phyloP scores from a whole-genome alignment of 1,140 invertebrate species.

The Lerema accius region DNA sequence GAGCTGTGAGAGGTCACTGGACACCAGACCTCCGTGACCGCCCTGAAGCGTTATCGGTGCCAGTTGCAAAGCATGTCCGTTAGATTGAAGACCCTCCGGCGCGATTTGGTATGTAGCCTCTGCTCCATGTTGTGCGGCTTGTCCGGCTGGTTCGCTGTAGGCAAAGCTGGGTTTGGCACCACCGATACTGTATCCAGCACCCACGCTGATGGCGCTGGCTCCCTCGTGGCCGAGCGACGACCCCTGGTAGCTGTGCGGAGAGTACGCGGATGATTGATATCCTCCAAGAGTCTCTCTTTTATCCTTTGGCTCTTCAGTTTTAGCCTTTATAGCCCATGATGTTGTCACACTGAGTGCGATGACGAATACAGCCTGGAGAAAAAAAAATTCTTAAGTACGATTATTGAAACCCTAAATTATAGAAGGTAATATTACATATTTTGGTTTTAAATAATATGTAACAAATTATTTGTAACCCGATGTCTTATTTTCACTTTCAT shows the following conservation, averaged over 20 bases:
- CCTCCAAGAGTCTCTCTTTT: slow-evolving; percentile 66
- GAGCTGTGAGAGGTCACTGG: slow-evolving; percentile 64
- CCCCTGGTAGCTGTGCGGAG: slow-evolving; percentile 58
- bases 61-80: slow-evolving; percentile 63
- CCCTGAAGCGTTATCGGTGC: slow-evolving; percentile 67
- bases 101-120: slow-evolving; percentile 54
- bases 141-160: slow-evolving; percentile 47
- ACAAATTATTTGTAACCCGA: slow-evolving; percentile 20
- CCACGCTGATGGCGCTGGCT: slow-evolving; percentile 68
- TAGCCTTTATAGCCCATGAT: slow-evolving; percentile 62
- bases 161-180: slow-evolving; percentile 66
- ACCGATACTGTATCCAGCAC: slow-evolving; percentile 74
- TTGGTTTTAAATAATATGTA: not conserved
- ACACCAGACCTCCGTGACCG: slow-evolving; percentile 51
- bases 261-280: slow-evolving; percentile 48
- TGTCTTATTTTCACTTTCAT: slow-evolving; percentile 50
- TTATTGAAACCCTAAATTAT: too few relatives aligned
- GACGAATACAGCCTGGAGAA: slow-evolving; percentile 66
- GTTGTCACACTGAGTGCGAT: slow-evolving; percentile 59
- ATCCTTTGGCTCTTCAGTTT: slow-evolving; percentile 66
- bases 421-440: not conserved
- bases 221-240: slow-evolving; percentile 60
- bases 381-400: slow-evolving; percentile 27
- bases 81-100: slow-evolving; percentile 54
- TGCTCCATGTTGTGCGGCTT: slow-evolving; percentile 41